Base-by-base conservation (phyloP, 2,113 vertebrate genomes). In the Odobenus rosmarus region DNA sequence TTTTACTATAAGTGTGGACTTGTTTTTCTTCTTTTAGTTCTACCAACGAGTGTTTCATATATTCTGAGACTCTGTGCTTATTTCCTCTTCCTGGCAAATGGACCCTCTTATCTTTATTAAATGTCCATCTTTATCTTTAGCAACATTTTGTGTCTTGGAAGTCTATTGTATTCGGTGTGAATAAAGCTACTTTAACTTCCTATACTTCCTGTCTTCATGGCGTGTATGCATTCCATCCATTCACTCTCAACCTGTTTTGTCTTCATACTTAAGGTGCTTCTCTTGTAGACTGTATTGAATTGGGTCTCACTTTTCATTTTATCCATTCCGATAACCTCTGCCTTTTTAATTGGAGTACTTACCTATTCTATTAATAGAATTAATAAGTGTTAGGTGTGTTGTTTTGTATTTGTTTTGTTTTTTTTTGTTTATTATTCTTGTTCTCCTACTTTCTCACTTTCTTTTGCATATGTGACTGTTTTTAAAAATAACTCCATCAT, bases 31-130 rank as follows among this genome's bases (percentile, higher is more conserved):
- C 39, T 87, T 31, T 31, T 19, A 1, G 31, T 9, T 31, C 36
- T 15, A 1, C 12, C 2, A 0, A 0, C 0, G 1, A 9, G 1
- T 1, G 10, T 14, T 4, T 1, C 33, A 0, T 1, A 16, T 12
- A 15, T 9, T 33, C 14, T 0, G 1, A 62, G 42, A 39, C 28
- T 61, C 62, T 57, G 0, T 5, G 64, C 5, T 0, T 13, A 1
- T 1, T 5, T 23, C 12, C 33, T 67, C 55, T 42, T 53, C 26
- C 33, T 31, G 90, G 31, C 1, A 13, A 23, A 4, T 1, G 11
- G 15, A 13, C 28, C 36, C 55, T 59, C 42, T 49, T 5, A 18
- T 14, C 57, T 39, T 3, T 9, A 0, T 2, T 7, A 36, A 59
- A 49, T 1, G 28, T 9, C 84, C 23, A 2, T 26, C 46, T 36